Evolutionary conservation across 1,140 invertebrate genomes (phyloP).

Genomic region (Leptinotarsa defecta): DNA sequence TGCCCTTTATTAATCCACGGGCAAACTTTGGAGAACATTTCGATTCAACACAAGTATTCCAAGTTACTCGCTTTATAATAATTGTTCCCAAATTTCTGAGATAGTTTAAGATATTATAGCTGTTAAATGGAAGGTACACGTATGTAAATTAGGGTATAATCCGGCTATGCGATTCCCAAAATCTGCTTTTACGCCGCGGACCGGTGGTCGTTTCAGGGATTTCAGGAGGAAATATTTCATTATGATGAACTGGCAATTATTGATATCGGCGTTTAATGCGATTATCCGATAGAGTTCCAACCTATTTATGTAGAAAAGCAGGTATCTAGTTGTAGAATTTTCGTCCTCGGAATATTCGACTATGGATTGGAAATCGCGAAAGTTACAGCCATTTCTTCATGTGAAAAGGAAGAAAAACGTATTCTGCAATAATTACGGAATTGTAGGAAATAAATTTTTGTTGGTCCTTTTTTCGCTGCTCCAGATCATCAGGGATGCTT

Average conservation of each 20-base stretch:
- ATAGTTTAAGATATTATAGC: not conserved
- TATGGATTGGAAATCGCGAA: too few relatives aligned
- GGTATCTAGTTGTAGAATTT: too few relatives aligned
- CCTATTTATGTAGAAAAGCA: not conserved
- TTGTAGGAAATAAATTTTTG: too few relatives aligned
- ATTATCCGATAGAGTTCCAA: not conserved
- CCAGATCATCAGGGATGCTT: too few relatives aligned
- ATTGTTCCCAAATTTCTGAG: not conserved
- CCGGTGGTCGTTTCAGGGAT: not conserved
- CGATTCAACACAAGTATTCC: not conserved
- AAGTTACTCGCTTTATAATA: not conserved
- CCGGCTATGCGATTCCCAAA: not conserved
- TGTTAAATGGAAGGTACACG: not conserved
- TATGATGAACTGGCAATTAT: not conserved
- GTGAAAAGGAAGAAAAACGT: too few relatives aligned
- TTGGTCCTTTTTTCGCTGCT: too few relatives aligned
- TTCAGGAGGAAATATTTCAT: not conserved
- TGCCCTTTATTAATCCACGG: not conserved
- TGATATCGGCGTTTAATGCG: slow-evolving; percentile 1
- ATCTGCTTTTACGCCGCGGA: not conserved
- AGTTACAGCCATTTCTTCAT: too few relatives aligned
- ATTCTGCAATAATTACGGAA: too few relatives aligned
- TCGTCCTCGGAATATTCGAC: too few relatives aligned
- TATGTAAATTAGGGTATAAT: not conserved
- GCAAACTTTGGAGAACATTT: not conserved